Evolutionary conservation across 2,888 invertebrate genomes (phyloP), one percentile per base, ranked within the genome.

Genomic region (Laspeyria flexula): DNA sequence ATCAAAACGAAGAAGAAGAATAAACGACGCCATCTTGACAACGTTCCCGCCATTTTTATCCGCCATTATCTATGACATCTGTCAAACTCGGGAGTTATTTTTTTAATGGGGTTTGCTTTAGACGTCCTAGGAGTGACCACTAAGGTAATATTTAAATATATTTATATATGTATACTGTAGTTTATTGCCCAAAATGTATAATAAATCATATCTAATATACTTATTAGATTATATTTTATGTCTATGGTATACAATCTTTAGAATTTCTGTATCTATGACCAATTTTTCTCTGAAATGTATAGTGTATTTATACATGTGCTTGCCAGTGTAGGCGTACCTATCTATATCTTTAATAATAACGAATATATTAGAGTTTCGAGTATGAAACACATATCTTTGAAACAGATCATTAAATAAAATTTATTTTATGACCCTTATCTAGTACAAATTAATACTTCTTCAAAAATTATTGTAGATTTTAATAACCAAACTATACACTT

Each of bases 1-100:
- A 98, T 90, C 97, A 97, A 85, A 97, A 97, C 85, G 97, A 97
- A 76, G 97, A 97, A 71, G 97, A 97, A 71, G 96, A 96, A 77
- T 92, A 85, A 77, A n/a, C n/a, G 61, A 25, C 67, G 70, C 76
- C 72, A 75, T 77, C 51, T 73, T 73, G 57, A 31, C 51, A 31
- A 10, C 2, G 21, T 37, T 42, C 11, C 42, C 42, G 31, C 48
- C 42, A 38, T 42, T 21, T n/a, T 15, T 7, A 18, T 27, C 29
- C 37, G 27, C 44, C 47, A 51, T 62, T 61, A 65, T 63, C 44
- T 61, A 52, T 65, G 54, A n/a, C n/a, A n/a, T n/a, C n/a, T 48
- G 54, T 48, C 40, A 54, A 53, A 69, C 57, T 75, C 68, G 71
- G 76, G 67, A 78, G 67, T 73, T 45, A n/a, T n/a, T 18, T 40